Evolutionary conservation across 1,140 invertebrate species (phyloP), one percentile per base, ranked within the genome.

Genomic region (Calosoma granatense): DNA sequence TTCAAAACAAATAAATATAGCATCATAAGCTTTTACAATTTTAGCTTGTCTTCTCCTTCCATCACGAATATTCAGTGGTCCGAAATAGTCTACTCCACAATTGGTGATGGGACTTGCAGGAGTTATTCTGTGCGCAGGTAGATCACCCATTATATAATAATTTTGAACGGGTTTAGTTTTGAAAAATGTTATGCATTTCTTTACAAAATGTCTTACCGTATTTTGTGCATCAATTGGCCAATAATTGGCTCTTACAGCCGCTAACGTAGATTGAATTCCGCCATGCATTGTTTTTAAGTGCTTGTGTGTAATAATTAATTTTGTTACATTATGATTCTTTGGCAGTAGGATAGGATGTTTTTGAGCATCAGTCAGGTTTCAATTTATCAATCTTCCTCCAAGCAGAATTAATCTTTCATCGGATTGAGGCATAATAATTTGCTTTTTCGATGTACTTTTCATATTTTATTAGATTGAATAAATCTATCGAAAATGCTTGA

Each of bases 261-360:
- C 47, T 11, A 64, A 52, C 6, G 61, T 57, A 2, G 54, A 23
- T 17, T 62, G 64, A 20, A 64, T 58, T 12, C 66, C 66, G 22
- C 57, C 59, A 57, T 74, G 70, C 14, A 67, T 39, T 30, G 60
- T 54, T 22, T 54, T 30, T 2, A 20, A 11, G 56, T 64, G 64
- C 20, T 55, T 21, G 19, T 59, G n/a, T 26, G 30, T 22, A 36
- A 63, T 61, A 9, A 63, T 57, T 39, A 66, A 54, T 12, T 56
- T 56, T 0, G 61, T 60, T 1, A 66, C 56, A 17, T 59, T 53
- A 60, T 63, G 36, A 14, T 59, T 56, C 6, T 14, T 21, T 6
- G 67, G 67, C 20, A 74, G 57, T 23, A 75, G 47, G 14, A 72
- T 67, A 1, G 71, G 71, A 61, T 70, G 64, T 53, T 67, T 68